Evolutionary conservation across 2,113 vertebrate genomes (phyloP).

Genomic region (Anas platyrhynchos): DNA sequence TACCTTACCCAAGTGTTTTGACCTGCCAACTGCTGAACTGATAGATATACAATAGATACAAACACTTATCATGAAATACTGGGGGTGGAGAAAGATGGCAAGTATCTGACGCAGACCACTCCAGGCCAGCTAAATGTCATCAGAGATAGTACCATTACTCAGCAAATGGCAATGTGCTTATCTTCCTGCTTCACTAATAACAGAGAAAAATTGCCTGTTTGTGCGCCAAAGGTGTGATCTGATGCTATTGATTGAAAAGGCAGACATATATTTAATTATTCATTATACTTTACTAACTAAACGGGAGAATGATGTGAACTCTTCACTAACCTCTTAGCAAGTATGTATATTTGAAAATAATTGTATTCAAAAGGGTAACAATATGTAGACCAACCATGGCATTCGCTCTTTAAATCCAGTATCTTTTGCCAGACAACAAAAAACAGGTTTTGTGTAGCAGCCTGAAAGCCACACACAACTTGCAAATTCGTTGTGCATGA

Average conservation of each 20-base stretch:
- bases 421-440: neutral
- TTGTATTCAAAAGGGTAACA: neutral
- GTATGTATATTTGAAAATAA: neutral
- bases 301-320: neutral
- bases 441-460: neutral
- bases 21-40: neutral
- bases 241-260: neutral
- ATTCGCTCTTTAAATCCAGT: neutral
- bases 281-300: neutral
- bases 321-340: constrained; percentile 7
- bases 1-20: neutral
- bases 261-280: neutral
- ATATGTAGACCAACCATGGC: neutral
- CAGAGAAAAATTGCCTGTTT: neutral
- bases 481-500: accelerated
- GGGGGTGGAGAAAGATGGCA: neutral
- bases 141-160: neutral
- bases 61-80: neutral
- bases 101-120: neutral
- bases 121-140: neutral
- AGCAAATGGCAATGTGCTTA: neutral
- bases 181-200: neutral
- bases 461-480: neutral
- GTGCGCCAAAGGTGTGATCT: neutral
- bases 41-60: neutral